Conservation (phyloP, 2,797 vertebrate genomes). For the Chelon labrosus region DNA sequence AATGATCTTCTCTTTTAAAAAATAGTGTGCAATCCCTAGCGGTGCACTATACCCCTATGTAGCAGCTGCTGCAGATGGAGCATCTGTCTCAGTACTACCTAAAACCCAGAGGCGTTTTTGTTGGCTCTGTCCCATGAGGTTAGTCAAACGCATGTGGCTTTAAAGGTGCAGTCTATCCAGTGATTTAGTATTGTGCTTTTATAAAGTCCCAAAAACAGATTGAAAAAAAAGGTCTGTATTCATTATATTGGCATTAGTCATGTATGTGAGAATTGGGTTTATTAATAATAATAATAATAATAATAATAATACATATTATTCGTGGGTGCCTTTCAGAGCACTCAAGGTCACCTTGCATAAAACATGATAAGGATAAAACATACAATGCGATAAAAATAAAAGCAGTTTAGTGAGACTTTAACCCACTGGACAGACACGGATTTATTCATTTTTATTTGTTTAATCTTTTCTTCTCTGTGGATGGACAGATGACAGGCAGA, state of each 20-base stretch:
- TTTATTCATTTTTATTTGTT: not conserved
- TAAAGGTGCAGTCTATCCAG: not conserved
- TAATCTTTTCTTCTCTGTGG: not conserved
- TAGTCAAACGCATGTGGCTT: constrained; percentile 16
- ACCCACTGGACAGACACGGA: not conserved
- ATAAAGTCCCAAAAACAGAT: not conserved
- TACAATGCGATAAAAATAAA: no score
- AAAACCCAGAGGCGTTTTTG: constrained; percentile 27
- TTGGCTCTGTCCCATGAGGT: constrained; percentile 7
- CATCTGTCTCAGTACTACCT: constrained; percentile 56
- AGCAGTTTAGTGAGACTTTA: not conserved
- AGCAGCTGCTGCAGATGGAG: constrained; percentile 60
- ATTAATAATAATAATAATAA: no score
- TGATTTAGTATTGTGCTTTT: not conserved
- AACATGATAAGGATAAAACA: no score
- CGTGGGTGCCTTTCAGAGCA: no score
- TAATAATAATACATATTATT: no score
- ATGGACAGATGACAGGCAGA: constrained; percentile 1
- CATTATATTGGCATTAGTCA: not conserved
- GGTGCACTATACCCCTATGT: constrained; percentile 5
- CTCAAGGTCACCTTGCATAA: no score
- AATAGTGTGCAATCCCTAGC: constrained; percentile 29
- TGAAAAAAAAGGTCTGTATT: not conserved
- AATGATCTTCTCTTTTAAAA: constrained; percentile 9
- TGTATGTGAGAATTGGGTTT: no score